A percentile compares a stretch with the other conserved stretches of the same genome.
Evolutionary conservation across 2,113 vertebrate genomes (phyloP).

Genomic region (Brachypodius melanocephalos): DNA sequence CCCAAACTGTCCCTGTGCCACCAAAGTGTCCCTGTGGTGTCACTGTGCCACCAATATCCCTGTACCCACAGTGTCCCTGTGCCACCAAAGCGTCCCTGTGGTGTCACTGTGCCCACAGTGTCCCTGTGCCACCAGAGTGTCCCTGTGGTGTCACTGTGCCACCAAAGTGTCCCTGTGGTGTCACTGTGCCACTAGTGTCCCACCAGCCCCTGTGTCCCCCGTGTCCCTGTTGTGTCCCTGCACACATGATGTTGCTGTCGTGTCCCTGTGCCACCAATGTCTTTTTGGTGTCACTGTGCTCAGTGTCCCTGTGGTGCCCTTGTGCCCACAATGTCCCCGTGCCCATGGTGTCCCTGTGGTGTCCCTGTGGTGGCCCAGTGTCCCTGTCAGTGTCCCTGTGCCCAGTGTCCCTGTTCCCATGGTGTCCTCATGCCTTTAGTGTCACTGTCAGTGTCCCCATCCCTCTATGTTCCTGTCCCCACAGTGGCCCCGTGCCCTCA

Average conservation of each 20-base stretch:
- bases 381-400: background rate
- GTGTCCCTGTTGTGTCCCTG: too few species aligned
- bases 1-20: background rate
- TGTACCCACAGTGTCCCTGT: background rate
- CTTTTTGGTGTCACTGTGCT: background rate
- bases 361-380: too few species aligned
- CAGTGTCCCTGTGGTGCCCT: background rate
- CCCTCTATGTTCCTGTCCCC: background rate
- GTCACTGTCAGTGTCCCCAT: background rate
- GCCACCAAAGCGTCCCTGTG: background rate
- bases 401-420: too few species aligned
- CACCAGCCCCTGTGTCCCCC: too few species aligned
- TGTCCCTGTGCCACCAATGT: background rate
- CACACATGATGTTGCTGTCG: too few species aligned
- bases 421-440: too few species aligned
- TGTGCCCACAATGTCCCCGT: too few species aligned
- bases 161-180: too few species aligned
- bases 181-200: background rate
- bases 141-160: too few species aligned
- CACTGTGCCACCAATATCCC: background rate
- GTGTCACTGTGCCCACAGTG: too few species aligned
- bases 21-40: too few species aligned
- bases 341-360: background rate
- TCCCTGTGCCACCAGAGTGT: too few species aligned
- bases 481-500: accelerated